Percentiles rank a stretch among this genome's conserved stretches.
phyloP scores from a whole-genome alignment of 2,113 vertebrate species.

The Phalacrocorax carbo region DNA sequence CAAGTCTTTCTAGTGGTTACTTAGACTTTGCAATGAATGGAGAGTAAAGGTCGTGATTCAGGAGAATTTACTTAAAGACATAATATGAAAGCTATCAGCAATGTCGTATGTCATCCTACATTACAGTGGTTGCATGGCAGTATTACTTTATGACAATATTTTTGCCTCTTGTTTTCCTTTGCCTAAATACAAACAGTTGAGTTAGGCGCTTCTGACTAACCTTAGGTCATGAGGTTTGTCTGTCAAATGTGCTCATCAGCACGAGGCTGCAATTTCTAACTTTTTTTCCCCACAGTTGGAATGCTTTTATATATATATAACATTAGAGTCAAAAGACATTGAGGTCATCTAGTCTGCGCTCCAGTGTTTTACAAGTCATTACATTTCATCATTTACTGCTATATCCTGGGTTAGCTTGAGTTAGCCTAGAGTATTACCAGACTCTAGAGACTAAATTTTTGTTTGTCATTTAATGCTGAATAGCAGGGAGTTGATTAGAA shows the following conservation, averaged over 20 bases:
- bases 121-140: background rate
- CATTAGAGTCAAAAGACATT: background rate
- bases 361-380: slow-evolving; percentile 21
- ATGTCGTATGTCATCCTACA: background rate
- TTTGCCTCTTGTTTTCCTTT: background rate
- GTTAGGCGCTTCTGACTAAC: background rate
- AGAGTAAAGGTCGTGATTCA: background rate
- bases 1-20: background rate
- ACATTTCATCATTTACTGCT: slow-evolving; percentile 38
- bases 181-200: background rate
- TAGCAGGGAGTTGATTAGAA: slow-evolving; percentile 64
- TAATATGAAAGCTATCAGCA: background rate
- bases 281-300: background rate
- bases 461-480: slow-evolving; percentile 63
- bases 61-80: background rate
- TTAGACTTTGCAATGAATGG: background rate
- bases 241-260: background rate
- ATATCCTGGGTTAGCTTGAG: background rate
- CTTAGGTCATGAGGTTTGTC: background rate
- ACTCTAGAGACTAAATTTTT: slow-evolving; percentile 45
- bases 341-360: background rate
- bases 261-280: background rate
- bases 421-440: slow-evolving; percentile 40
- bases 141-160: background rate
- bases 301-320: background rate